A percentile compares a stretch with the other conserved stretches of the same genome.
Evolutionary conservation across 2,113 vertebrate genomes (phyloP).

Genomic region (Epinephelus moara): DNA sequence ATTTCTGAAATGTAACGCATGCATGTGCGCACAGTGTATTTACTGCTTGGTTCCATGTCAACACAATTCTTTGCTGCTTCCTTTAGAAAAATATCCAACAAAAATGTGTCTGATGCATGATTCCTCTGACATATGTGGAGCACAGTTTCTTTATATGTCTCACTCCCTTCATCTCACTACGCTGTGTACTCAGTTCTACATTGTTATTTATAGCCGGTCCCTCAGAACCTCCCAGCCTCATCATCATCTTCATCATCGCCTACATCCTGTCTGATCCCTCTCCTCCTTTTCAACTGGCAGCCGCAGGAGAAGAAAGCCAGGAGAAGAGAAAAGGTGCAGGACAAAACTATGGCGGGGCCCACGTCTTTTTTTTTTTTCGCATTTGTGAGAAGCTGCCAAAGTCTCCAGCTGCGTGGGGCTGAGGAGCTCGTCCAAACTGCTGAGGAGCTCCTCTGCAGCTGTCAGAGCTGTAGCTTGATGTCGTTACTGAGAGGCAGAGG

Average conservation of each 20-base stretch:
- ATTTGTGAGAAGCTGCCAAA: constrained; percentile 68
- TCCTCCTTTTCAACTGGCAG: constrained; percentile 71
- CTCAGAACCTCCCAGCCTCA: constrained; percentile 74
- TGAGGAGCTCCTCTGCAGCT: constrained; percentile 70
- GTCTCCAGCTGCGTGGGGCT: constrained; percentile 69
- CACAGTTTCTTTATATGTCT: constrained; percentile 59
- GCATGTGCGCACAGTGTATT: constrained; percentile 10
- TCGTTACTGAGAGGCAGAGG: constrained; percentile 50
- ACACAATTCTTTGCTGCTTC: constrained; percentile 43
- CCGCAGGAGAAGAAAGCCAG: constrained; percentile 64
- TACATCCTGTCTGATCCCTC: constrained; percentile 75
- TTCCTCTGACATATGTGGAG: constrained; percentile 75
- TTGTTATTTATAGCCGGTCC: constrained; percentile 81
- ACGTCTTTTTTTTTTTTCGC: constrained; percentile 31
- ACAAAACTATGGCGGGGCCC: constrained; percentile 57
- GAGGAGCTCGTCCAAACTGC: constrained; percentile 58
- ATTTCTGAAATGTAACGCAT: constrained; percentile 11
- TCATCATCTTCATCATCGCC: constrained; percentile 67
- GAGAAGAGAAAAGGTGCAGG: constrained; percentile 59
- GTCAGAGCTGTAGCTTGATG: constrained; percentile 71
- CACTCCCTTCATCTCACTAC: constrained; percentile 68
- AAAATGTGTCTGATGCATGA: constrained; percentile 56
- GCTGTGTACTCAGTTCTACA: constrained; percentile 49
- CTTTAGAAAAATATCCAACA: constrained; percentile 28
- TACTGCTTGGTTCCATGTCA: constrained; percentile 30